phyloP scores from a whole-genome alignment of 2,888 invertebrate genomes.

The Dynastes maya region DNA sequence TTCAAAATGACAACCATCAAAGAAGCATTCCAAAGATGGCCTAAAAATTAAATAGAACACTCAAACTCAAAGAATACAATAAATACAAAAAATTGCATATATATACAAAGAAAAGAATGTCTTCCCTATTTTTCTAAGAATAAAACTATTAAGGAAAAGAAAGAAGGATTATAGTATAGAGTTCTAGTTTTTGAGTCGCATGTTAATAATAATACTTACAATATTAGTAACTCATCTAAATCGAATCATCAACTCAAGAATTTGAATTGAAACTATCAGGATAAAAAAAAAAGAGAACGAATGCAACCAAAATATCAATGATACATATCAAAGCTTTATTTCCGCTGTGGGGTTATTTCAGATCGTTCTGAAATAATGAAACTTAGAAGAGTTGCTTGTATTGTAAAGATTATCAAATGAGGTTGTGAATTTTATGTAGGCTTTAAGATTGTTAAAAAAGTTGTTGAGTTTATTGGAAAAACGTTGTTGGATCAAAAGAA shows the following conservation, averaged over 20 bases:
- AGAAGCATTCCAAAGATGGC: constrained; percentile 33
- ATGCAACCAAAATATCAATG: constrained; percentile 47
- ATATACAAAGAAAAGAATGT: constrained; percentile 37
- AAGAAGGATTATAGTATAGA: constrained; percentile 2
- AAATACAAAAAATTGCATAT: not conserved
- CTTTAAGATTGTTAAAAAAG: constrained; percentile 5
- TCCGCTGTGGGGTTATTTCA: not conserved
- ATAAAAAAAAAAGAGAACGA: not conserved
- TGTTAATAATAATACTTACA: not conserved
- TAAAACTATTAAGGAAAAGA: not conserved
- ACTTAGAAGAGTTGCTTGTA: not conserved
- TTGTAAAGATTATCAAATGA: not conserved
- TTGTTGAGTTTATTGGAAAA: constrained; percentile 4
- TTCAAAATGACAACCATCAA: constrained; percentile 50
- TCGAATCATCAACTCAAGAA: constrained; percentile 7
- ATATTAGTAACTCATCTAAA: not conserved
- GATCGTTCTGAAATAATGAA: not conserved
- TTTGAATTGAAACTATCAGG: not conserved
- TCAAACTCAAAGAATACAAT: not conserved
- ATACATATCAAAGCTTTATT: constrained; percentile 46
- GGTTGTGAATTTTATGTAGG: constrained; percentile 7
- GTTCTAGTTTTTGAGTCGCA: not conserved
- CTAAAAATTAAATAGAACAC: constrained; percentile 26
- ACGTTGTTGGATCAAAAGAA: not conserved
- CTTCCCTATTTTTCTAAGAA: constrained; percentile 44